phyloP scores from a whole-genome alignment of 2,888 invertebrate genomes.

The Pterostichus madidus region DNA sequence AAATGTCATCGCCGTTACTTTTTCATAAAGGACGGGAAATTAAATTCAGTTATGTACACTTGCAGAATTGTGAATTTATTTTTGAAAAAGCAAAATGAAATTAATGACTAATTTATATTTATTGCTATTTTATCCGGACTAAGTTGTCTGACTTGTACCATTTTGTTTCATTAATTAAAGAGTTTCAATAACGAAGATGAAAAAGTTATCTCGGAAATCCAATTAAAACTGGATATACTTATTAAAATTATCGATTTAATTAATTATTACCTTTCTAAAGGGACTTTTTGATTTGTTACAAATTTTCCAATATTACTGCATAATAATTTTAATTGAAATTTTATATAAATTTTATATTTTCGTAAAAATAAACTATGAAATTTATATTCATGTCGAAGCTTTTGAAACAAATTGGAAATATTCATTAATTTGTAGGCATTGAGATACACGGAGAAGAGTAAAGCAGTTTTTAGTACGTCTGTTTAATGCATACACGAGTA shows the following conservation, averaged over 20 bases:
- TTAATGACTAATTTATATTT: constrained; percentile 59
- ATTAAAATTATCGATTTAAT: constrained; percentile 6
- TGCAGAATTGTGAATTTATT: constrained; percentile 40
- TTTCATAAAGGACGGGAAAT: constrained; percentile 65
- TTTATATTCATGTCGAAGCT: background rate
- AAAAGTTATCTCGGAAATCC: background rate
- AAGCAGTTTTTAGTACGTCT: constrained; percentile 9
- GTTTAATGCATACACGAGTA: constrained; percentile 37
- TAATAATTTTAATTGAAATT: too few species aligned
- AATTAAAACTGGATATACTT: background rate
- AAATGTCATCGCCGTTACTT: constrained; percentile 62
- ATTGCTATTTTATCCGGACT: constrained; percentile 34
- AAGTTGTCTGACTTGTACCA: constrained; percentile 8
- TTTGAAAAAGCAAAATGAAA: constrained; percentile 1
- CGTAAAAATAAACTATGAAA: background rate
- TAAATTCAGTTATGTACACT: constrained; percentile 59
- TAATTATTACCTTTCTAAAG: background rate
- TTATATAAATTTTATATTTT: background rate
- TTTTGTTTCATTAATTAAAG: constrained; percentile 4
- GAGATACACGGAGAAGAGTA: background rate
- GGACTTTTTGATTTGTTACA: background rate
- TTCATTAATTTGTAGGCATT: background rate
- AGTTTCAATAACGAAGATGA: background rate
- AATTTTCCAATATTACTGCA: too few species aligned
- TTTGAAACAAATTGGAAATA: background rate